A percentile compares a stretch with the other conserved stretches of the same genome.
These are phyloP conservation scores for Emmelina monodactyla DNA, from an alignment of 2,888 invertebrate species.

Conservation along the genomic window DNA sequence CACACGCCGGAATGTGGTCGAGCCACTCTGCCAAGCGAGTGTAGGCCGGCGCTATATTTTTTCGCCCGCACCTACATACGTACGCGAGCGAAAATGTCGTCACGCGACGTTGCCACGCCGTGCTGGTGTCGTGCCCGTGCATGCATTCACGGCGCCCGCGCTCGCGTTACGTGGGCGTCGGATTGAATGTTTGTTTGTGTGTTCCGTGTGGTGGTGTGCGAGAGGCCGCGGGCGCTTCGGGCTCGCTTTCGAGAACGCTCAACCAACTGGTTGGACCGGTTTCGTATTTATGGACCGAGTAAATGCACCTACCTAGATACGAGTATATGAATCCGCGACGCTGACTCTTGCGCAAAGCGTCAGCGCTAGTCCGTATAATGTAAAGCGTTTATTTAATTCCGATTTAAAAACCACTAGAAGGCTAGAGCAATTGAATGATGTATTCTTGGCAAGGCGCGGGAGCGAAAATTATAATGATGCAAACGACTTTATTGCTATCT, in stretches of 20 bases:
- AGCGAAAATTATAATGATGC: too few relatives aligned
- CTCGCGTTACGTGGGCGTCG: slow-evolving; percentile 56
- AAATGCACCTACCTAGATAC: slow-evolving; percentile 61
- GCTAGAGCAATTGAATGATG: too few relatives aligned
- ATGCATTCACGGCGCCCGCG: slow-evolving; percentile 50
- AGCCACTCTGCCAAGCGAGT: slow-evolving; percentile 60
- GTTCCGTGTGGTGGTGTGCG: slow-evolving; percentile 42
- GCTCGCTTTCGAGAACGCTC: slow-evolving; percentile 64
- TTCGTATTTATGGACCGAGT: slow-evolving; percentile 61
- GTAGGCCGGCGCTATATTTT: slow-evolving; percentile 61
- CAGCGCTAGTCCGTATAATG: slow-evolving; percentile 29
- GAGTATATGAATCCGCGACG: slow-evolving; percentile 49
- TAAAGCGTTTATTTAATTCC: too few relatives aligned
- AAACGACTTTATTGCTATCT: too few relatives aligned
- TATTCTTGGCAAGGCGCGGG: too few relatives aligned
- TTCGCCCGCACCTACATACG: slow-evolving; percentile 61
- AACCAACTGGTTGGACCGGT: slow-evolving; percentile 62
- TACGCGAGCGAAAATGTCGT: slow-evolving; percentile 68
- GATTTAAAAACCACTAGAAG: too few relatives aligned
- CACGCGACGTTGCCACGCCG: slow-evolving; percentile 66
- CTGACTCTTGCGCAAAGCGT: slow-evolving; percentile 54
- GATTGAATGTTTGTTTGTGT: slow-evolving; percentile 25
- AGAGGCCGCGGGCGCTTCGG: slow-evolving; percentile 45
- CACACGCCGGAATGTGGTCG: slow-evolving; percentile 63
- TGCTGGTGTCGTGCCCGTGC: slow-evolving; percentile 48